Conservation (phyloP, 2,797 vertebrate species). For the Melopsittacus undulatus region DNA sequence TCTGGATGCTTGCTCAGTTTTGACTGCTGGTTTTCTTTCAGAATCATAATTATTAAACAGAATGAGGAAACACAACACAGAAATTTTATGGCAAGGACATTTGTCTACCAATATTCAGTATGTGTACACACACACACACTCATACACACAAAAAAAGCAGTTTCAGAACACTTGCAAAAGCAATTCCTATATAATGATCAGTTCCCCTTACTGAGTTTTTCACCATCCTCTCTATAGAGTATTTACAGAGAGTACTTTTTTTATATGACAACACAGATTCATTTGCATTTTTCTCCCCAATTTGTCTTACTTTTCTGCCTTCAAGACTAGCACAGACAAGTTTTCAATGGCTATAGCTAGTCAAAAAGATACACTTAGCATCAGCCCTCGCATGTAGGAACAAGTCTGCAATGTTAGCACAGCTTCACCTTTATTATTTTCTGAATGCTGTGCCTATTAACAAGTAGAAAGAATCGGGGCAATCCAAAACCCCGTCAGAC, state of each 20-base stretch:
- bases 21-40: not conserved
- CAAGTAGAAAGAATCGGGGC: not conserved
- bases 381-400: not conserved
- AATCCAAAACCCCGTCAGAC: not conserved
- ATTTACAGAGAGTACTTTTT: not conserved
- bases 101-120: not conserved
- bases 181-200: not conserved
- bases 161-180: not conserved
- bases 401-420: not conserved
- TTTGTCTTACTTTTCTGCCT: not conserved
- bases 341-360: not conserved
- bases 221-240: not conserved
- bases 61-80: not conserved
- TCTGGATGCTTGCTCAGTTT: not conserved
- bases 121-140: fast-evolving
- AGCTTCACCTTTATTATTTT: not conserved
- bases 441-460: not conserved
- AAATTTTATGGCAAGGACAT: not conserved
- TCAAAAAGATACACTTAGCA: not conserved
- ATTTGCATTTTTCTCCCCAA: not conserved
- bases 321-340: not conserved
- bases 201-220: not conserved
- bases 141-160: not conserved
- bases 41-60: not conserved
- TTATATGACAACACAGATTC: not conserved